These are phyloP conservation scores for Sapajus apella DNA, from an alignment of 2,113 vertebrate species.

Conservation along the genomic window DNA sequence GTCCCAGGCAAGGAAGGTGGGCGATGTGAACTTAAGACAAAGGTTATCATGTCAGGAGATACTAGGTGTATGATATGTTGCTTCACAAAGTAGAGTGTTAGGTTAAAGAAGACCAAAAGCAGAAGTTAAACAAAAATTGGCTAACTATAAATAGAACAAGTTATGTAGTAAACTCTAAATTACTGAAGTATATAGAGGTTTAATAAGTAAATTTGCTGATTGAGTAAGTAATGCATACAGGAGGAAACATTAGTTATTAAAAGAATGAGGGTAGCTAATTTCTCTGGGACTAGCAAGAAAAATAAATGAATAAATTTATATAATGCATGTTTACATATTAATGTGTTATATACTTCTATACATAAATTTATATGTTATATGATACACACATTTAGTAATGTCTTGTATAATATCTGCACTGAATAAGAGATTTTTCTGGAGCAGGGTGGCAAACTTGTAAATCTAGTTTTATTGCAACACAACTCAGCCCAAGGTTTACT, in stretches of 20 bases:
- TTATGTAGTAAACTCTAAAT: background rate
- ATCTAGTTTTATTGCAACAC: background rate
- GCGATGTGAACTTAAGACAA: background rate
- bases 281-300: background rate
- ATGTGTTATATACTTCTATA: background rate
- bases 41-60: background rate
- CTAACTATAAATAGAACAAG: background rate
- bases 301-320: background rate
- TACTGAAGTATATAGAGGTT: background rate
- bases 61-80: background rate
- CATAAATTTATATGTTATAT: background rate
- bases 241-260: background rate
- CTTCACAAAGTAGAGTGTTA: background rate
- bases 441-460: background rate
- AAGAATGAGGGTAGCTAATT: background rate
- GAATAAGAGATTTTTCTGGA: background rate
- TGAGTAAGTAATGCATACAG: background rate
- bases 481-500: background rate
- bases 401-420: background rate
- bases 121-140: background rate
- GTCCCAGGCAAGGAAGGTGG: background rate
- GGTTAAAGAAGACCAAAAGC: background rate
- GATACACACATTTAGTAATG: background rate
- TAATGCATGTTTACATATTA: background rate
- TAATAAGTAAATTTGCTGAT: background rate